These are phyloP conservation scores for Melanostoma scalare DNA, from an alignment of 2,888 invertebrate species.

Conservation along the genomic window DNA sequence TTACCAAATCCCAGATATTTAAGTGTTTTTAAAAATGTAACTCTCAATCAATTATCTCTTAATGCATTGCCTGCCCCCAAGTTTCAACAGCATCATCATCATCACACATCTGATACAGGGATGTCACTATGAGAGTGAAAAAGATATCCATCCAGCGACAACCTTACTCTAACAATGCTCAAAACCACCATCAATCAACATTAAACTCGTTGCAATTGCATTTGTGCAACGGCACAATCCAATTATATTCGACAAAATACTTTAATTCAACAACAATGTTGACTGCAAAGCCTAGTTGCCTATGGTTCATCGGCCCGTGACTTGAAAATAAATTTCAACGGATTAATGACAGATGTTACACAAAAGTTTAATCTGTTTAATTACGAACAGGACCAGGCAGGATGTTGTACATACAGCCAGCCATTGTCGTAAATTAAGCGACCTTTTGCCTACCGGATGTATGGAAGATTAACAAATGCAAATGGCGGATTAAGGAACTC, in stretches of 20 bases:
- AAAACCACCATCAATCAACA: constrained; percentile 49
- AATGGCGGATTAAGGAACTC: constrained; percentile 6
- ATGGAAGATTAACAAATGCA: constrained; percentile 11
- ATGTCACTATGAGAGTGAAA: not conserved
- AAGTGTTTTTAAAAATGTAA: not conserved
- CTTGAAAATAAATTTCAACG: constrained; percentile 20
- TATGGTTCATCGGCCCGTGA: constrained; percentile 21
- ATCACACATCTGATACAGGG: constrained; percentile 16
- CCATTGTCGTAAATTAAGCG: constrained; percentile 1
- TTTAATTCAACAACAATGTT: constrained; percentile 31
- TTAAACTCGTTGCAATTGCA: constrained; percentile 35
- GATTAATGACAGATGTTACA: constrained; percentile 58
- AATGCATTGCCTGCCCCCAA: not conserved
- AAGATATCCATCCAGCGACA: not conserved
- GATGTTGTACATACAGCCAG: not conserved
- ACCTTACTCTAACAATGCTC: not conserved
- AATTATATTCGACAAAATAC: constrained; percentile 42
- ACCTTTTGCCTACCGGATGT: constrained; percentile 9
- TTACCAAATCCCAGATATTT: not conserved
- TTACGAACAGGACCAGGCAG: constrained; percentile 5
- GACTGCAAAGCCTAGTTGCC: not conserved
- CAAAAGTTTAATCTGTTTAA: constrained; percentile 31
- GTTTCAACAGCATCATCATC: not conserved
- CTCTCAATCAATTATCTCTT: constrained; percentile 8
- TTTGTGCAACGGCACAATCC: constrained; percentile 21